Conservation (phyloP, 2,888 invertebrate genomes). For the Synergus laeviventris region DNA sequence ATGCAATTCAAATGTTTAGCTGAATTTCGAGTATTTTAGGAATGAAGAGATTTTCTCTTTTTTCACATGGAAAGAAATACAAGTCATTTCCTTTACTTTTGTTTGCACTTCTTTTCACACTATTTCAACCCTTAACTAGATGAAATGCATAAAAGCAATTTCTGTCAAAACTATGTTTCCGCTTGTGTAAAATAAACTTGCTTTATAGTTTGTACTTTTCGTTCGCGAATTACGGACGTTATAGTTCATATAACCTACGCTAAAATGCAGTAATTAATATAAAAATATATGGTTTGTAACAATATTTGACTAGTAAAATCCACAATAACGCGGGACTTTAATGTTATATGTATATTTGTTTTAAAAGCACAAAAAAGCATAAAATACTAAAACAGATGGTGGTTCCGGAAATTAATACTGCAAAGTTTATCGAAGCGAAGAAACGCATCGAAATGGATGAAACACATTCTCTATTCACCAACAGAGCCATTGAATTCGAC, state of each 20-base stretch:
- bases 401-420: conserved; percentile 13
- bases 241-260: neutral
- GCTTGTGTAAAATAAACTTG: conserved; percentile 24
- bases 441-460: conserved; percentile 16
- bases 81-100: too few species aligned
- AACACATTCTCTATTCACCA: conserved; percentile 28
- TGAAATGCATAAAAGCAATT: neutral
- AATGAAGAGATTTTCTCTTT: neutral
- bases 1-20: too few species aligned
- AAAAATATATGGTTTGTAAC: too few species aligned
- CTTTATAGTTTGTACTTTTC: conserved; percentile 13
- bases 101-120: too few species aligned
- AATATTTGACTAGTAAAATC: too few species aligned
- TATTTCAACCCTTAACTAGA: neutral
- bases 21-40: neutral
- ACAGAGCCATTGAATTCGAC: conserved; percentile 52
- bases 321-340: too few species aligned
- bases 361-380: neutral
- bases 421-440: conserved; percentile 17
- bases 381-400: neutral
- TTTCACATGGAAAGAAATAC: neutral
- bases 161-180: conserved; percentile 17
- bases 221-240: neutral
- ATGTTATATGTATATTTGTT: too few species aligned
- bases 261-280: neutral